Base-by-base conservation (phyloP, 1,140 invertebrate species). In the Ips nitidus region DNA sequence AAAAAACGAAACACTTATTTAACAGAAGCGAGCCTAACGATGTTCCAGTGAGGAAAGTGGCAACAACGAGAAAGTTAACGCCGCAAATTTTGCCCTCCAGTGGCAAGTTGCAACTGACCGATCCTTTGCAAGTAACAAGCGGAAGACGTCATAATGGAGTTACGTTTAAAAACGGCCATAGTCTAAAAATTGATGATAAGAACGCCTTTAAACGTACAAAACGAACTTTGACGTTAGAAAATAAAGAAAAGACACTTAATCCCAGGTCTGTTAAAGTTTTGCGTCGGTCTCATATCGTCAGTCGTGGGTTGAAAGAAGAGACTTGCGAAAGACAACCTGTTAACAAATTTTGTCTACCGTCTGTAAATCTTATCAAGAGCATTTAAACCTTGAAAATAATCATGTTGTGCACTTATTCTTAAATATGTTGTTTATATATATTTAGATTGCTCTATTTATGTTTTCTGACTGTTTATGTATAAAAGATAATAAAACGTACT, bases 211-310 rank as follows among this genome's bases (percentile, higher is more conserved):
- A 79, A 73, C 74, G 78, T 6, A 74, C 71, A 57, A 80, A 80
- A 60, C 60, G 79, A 59, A 69, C 78, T 8, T 69, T 80, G 39
- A 70, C 68, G 50, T 66, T 75, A 22, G 78, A 80, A 58, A 79
- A 50, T 50, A 50, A 78, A 69, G 79, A 80, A 66, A 80, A 79
- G 73, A 52, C 52, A 1, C 41, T 70, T 38, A 78, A 72, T 62
- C 75, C 77, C 37, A 71, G 74, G 42, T 78, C 76, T 42, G 76
- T 80, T 5, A 80, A 80, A 72, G 75, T 80, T 5, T 57, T 79
- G 7, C 64, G 78, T 6, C 62, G 78, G 40, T 73, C 75, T 2
- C 73, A 75, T 64, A 63, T 73, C 47, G 58, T 73, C 7, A 65
- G 53, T 36, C 47, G 69, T n/a, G 64, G 22, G 45, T 71, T 68